Percentiles rank a stretch among this genome's conserved stretches.
Evolutionary conservation across 2,113 vertebrate species (phyloP).

Genomic region (Proterorhinus semilunaris): DNA sequence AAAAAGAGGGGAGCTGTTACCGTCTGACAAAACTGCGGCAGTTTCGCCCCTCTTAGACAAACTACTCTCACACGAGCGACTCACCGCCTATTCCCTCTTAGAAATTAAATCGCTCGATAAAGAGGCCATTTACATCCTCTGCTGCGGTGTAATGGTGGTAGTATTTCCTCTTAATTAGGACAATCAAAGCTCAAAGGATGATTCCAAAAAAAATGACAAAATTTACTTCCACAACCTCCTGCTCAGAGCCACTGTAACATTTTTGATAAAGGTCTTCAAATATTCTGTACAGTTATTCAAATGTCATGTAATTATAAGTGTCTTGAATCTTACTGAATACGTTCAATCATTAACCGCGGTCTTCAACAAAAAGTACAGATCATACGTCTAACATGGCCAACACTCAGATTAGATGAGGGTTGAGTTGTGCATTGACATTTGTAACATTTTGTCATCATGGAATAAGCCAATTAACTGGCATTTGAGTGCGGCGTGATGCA

Average conservation of each 20-base stretch:
- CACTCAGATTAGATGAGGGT: neutral
- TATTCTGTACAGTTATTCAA: neutral
- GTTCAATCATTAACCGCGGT: too few relatives aligned
- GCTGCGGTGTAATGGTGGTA: neutral
- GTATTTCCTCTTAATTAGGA: conserved; percentile 12
- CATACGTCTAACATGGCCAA: neutral
- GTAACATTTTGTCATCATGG: conserved; percentile 13
- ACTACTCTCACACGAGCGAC: conserved; percentile 28
- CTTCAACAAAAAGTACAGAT: neutral
- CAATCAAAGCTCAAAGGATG: neutral
- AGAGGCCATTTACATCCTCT: neutral
- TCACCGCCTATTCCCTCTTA: neutral
- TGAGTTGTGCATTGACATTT: conserved; percentile 4
- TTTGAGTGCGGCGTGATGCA: conserved; percentile 30
- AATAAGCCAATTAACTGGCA: conserved; percentile 16
- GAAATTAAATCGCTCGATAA: conserved; percentile 1
- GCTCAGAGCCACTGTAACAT: neutral
- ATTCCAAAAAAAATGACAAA: neutral
- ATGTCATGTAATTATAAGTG: neutral
- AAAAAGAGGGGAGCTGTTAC: conserved; percentile 29
- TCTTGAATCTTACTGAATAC: neutral
- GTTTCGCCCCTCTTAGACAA: conserved; percentile 29
- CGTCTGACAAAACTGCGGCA: conserved; percentile 41
- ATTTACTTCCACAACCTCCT: neutral
- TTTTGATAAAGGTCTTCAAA: neutral